Percentiles rank a stretch among this genome's conserved stretches.
Evolutionary conservation across 2,888 invertebrate species (phyloP).

Genomic region (Drosophila ustulata): DNA sequence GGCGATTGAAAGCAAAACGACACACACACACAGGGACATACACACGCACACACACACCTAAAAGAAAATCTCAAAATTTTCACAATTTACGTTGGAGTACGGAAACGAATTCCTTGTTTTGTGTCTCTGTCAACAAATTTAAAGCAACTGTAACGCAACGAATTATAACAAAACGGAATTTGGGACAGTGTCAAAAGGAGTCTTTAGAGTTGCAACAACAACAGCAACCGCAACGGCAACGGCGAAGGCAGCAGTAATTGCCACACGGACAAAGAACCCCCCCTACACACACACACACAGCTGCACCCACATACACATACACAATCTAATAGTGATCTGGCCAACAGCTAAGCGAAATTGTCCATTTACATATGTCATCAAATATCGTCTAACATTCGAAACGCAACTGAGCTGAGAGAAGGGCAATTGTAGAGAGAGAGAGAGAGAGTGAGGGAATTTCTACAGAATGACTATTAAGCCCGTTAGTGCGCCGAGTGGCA

Average conservation of each 20-base stretch:
- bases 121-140: constrained; percentile 12
- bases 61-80: constrained; percentile 72
- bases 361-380: constrained; percentile 42
- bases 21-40: constrained; percentile 30
- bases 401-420: constrained; percentile 1
- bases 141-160: constrained; percentile 8
- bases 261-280: constrained; percentile 54
- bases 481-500: constrained; percentile 76
- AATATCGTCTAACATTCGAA: constrained; percentile 10
- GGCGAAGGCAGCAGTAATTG: constrained; percentile 22
- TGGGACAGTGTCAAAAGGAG: constrained; percentile 25
- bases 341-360: constrained; percentile 32
- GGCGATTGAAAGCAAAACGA: constrained; percentile 29
- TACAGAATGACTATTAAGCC: constrained; percentile 84
- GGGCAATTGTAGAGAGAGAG: neutral
- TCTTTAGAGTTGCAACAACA: constrained; percentile 16
- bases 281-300: constrained; percentile 28
- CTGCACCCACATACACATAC: constrained; percentile 21
- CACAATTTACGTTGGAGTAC: constrained; percentile 44
- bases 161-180: constrained; percentile 16
- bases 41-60: constrained; percentile 36
- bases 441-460: no score
- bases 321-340: constrained; percentile 51
- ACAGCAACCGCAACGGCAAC: constrained; percentile 8
- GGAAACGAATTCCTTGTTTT: constrained; percentile 35